Evolutionary conservation across 1,140 invertebrate genomes (phyloP).

Genomic region (Sitophilus oryzae): DNA sequence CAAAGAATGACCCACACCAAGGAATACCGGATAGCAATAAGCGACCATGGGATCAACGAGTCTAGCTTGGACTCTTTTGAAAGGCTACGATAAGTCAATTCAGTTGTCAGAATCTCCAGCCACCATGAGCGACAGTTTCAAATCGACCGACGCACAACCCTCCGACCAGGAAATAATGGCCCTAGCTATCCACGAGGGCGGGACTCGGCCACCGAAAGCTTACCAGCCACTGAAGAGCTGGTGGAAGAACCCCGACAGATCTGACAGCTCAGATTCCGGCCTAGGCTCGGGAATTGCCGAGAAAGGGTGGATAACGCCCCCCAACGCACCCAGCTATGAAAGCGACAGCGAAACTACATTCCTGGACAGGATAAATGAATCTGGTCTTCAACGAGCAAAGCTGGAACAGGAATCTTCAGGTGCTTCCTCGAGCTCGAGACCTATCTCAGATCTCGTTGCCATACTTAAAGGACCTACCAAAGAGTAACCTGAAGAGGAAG

Average conservation of each 20-base stretch:
- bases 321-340: conserved; percentile 42
- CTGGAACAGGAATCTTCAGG: conserved; percentile 19
- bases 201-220: conserved; percentile 43
- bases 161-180: conserved; percentile 9
- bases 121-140: conserved; percentile 11
- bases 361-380: conserved; percentile 14
- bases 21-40: conserved; percentile 11
- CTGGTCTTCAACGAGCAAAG: conserved; percentile 5
- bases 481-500: conserved; percentile 54
- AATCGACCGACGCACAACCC: conserved; percentile 2
- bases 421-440: not conserved
- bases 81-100: conserved; percentile 14
- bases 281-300: conserved; percentile 48
- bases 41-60: conserved; percentile 13
- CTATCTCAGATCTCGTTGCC: conserved; percentile 30
- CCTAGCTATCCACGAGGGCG: conserved; percentile 29
- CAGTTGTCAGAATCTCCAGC: not conserved
- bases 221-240: conserved; percentile 36
- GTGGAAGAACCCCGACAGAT: conserved; percentile 48
- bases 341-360: conserved; percentile 52
- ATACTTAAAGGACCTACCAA: conserved; percentile 33
- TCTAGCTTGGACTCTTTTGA: conserved; percentile 2
- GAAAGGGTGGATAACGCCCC: conserved; percentile 43
- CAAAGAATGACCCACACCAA: conserved; percentile 18
- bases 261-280: conserved; percentile 76